phyloP scores from a whole-genome alignment of 2,797 vertebrate genomes.

The Rhincodon typus region DNA sequence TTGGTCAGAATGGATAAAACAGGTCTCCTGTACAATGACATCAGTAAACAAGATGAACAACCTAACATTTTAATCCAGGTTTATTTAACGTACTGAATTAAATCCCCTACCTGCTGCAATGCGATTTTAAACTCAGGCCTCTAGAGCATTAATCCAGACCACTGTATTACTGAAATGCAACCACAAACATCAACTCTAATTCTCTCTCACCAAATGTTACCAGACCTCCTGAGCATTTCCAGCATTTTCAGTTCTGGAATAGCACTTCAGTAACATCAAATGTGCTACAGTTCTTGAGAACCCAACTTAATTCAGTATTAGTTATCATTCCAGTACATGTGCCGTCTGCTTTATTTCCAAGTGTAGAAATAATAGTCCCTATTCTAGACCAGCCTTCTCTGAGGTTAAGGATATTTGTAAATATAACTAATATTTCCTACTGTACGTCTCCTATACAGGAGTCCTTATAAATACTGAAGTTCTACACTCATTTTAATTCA shows the following conservation, averaged over 20 bases:
- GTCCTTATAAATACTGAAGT: background rate
- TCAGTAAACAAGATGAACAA: background rate
- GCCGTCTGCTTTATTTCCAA: background rate
- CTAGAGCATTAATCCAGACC: background rate
- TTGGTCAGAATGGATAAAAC: background rate
- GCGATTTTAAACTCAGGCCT: background rate
- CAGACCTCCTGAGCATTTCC: background rate
- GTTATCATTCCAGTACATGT: background rate
- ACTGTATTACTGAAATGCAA: background rate
- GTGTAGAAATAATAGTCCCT: background rate
- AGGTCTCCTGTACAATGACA: background rate
- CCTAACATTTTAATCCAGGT: background rate
- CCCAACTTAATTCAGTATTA: background rate
- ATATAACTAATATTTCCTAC: conserved; percentile 18
- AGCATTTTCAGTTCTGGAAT: background rate
- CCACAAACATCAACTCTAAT: background rate
- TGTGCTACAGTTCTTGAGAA: background rate
- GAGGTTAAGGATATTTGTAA: background rate
- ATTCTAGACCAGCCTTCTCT: background rate
- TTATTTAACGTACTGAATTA: background rate
- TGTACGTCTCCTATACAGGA: background rate
- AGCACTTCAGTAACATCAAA: background rate
- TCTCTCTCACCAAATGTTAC: background rate
- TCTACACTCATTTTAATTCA: background rate
- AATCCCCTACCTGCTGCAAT: background rate